Evolutionary conservation across 2,797 vertebrate species (phyloP).

Genomic region (Poliocrania exsul): DNA sequence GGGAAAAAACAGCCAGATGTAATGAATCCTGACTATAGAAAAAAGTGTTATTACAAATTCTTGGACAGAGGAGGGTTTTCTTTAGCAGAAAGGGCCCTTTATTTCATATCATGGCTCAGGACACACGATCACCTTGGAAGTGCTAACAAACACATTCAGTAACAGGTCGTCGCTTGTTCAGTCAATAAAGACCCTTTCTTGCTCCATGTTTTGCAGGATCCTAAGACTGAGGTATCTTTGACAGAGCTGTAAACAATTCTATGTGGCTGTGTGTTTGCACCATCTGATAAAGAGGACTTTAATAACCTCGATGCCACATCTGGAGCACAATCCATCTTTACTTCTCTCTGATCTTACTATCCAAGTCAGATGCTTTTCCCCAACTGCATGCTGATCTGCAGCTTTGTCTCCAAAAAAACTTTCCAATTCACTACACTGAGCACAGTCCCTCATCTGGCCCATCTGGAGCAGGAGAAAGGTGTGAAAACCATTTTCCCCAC

Average conservation of each 20-base stretch:
- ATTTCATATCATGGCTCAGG: constrained; percentile 21
- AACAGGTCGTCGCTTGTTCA: constrained; percentile 35
- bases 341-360: background rate
- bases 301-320: constrained; percentile 1
- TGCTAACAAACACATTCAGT: constrained; percentile 35
- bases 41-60: constrained; percentile 37
- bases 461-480: background rate
- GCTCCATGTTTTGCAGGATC: background rate
- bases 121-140: constrained; percentile 8
- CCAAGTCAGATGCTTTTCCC: background rate
- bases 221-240: constrained; percentile 20
- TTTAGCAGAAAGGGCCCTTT: constrained; percentile 38
- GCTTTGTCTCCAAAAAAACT: background rate
- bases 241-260: constrained; percentile 45
- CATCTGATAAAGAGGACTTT: constrained; percentile 20
- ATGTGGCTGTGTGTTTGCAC: background rate
- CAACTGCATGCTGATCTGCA: background rate
- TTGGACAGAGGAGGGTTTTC: constrained; percentile 22
- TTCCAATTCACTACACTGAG: background rate
- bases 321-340: background rate
- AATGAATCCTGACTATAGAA: constrained; percentile 25
- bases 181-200: constrained; percentile 57
- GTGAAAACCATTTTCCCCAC: background rate
- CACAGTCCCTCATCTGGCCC: background rate
- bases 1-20: background rate